Evolutionary conservation across 2,113 vertebrate genomes (phyloP).

Genomic region (Callopanchax toddi): DNA sequence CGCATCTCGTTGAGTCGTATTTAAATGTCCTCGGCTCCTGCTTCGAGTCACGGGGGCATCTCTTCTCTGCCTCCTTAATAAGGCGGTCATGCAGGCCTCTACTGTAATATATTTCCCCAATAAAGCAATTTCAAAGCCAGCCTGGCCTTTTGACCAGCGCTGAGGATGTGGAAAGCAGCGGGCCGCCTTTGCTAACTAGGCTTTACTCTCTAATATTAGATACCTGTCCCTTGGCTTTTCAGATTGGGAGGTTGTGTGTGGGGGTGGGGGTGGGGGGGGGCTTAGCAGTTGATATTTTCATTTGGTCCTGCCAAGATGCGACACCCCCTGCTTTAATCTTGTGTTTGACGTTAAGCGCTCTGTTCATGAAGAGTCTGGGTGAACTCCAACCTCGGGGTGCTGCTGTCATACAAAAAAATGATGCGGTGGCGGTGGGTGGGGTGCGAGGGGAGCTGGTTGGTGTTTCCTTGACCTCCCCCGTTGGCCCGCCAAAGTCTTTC

Average conservation of each 20-base stretch:
- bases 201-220: constrained; percentile 85
- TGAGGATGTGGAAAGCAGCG: constrained; percentile 74
- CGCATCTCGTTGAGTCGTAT: constrained; percentile 75
- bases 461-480: constrained; percentile 80
- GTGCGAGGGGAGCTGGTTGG: constrained; percentile 71
- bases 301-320: constrained; percentile 85
- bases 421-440: constrained; percentile 74
- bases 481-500: constrained; percentile 77
- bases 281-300: constrained; percentile 92
- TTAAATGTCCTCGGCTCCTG: constrained; percentile 69
- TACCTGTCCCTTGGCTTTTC: constrained; percentile 83
- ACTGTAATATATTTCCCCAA: constrained; percentile 80
- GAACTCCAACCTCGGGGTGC: constrained; percentile 87
- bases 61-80: constrained; percentile 80
- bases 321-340: constrained; percentile 89
- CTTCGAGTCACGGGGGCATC: constrained; percentile 69
- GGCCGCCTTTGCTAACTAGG: constrained; percentile 77
- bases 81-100: constrained; percentile 76
- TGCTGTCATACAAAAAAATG: constrained; percentile 81
- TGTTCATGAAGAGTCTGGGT: constrained; percentile 88
- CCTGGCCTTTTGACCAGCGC: constrained; percentile 67
- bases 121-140: constrained; percentile 77
- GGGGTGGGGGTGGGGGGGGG: constrained; percentile 62
- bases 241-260: constrained; percentile 44
- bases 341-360: constrained; percentile 86